These are phyloP conservation scores for Trissolcus japonicus DNA, from an alignment of 2,888 invertebrate genomes.

Conservation along the genomic window DNA sequence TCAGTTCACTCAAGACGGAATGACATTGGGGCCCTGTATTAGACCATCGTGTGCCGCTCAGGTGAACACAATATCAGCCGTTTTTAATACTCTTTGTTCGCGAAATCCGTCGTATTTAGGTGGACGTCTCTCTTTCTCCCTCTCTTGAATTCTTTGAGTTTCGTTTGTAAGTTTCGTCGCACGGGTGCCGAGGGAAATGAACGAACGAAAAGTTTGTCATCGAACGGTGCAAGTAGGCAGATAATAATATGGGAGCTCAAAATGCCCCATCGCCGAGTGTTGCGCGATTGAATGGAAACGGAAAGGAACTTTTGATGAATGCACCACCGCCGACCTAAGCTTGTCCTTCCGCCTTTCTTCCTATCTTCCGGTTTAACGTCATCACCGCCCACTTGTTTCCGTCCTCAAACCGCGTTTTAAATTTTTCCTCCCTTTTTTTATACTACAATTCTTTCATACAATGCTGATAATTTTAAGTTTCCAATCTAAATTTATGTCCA, in stretches of 20 bases:
- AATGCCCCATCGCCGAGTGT: constrained; percentile 37
- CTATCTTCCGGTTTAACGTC: constrained; percentile 68
- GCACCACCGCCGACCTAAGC: constrained; percentile 65
- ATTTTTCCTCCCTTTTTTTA: constrained; percentile 24
- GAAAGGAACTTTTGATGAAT: constrained; percentile 63
- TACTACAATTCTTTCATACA: constrained; percentile 24
- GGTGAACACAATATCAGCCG: constrained; percentile 53
- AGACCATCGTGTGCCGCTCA: constrained; percentile 36
- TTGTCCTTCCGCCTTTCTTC: constrained; percentile 67
- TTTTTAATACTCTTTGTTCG: constrained; percentile 54
- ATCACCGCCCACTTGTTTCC: constrained; percentile 59
- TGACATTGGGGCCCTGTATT: constrained; percentile 15
- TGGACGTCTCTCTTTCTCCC: constrained; percentile 20
- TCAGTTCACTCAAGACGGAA: constrained; percentile 40
- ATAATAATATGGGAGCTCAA: constrained; percentile 44
- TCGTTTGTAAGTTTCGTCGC: constrained; percentile 34
- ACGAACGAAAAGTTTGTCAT: constrained; percentile 54
- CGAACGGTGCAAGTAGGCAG: constrained; percentile 40
- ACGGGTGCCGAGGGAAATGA: constrained; percentile 13
- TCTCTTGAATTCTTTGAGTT: constrained; percentile 31
- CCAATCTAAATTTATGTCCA: constrained; percentile 16
- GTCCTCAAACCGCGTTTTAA: constrained; percentile 26
- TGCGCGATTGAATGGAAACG: constrained; percentile 55
- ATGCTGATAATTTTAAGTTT: constrained; percentile 36
- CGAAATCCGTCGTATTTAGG: constrained; percentile 53